Conservation (phyloP, 2,888 invertebrate species). For the Lasioglossum calceatum region DNA sequence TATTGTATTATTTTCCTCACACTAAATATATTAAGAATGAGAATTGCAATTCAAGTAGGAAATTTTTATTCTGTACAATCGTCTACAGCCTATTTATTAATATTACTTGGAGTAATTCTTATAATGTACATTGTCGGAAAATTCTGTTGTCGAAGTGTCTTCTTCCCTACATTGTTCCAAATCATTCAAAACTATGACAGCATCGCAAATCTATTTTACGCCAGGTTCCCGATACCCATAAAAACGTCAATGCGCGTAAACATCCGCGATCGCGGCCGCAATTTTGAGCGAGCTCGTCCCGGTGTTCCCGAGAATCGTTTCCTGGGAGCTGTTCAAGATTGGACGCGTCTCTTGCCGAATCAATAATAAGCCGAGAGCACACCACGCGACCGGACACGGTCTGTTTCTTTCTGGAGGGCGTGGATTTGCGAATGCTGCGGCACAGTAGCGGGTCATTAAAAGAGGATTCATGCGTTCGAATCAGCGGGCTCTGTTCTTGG, state of each 20-base stretch:
- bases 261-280: background rate
- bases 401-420: conserved; percentile 4
- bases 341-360: background rate
- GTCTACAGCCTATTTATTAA: background rate
- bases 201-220: background rate
- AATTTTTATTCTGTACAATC: background rate
- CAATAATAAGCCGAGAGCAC: conserved; percentile 12
- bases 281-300: background rate
- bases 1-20: background rate
- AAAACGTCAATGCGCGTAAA: background rate
- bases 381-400: background rate
- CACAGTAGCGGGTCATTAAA: conserved; percentile 57
- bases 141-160: too few relatives aligned
- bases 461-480: conserved; percentile 40
- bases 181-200: background rate
- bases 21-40: too few relatives aligned
- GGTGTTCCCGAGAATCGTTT: background rate
- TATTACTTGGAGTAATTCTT: background rate
- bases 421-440: conserved; percentile 18
- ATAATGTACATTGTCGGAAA: too few relatives aligned
- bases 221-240: background rate
- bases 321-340: background rate
- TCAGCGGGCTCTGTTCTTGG: conserved; percentile 12
- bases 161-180: background rate
- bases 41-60: background rate